phyloP scores from a whole-genome alignment of 2,113 vertebrate species.

The Pelmatolapia mariae region DNA sequence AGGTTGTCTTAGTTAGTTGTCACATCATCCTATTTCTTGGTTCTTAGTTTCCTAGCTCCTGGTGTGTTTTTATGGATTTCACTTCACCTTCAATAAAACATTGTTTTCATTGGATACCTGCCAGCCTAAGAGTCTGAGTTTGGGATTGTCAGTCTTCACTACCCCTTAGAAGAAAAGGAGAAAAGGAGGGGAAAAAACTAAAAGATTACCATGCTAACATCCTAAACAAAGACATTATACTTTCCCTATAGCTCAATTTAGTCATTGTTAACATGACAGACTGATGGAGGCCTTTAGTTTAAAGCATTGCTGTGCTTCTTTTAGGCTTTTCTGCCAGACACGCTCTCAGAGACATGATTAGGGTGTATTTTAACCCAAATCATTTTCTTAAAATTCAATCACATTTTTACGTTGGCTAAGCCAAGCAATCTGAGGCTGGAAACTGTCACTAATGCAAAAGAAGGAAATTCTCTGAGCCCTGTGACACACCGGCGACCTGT shows the following conservation, averaged over 20 bases:
- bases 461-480: not conserved
- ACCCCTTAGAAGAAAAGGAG: not conserved
- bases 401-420: not conserved
- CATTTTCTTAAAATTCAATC: not conserved
- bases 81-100: not conserved
- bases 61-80: not conserved
- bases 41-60: not conserved
- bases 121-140: not conserved
- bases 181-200: not conserved
- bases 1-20: not conserved
- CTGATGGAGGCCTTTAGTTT: not conserved
- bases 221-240: not conserved
- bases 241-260: not conserved
- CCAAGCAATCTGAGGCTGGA: not conserved
- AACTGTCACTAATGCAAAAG: not conserved
- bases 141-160: not conserved
- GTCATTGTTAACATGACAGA: not conserved
- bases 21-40: not conserved
- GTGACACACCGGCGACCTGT: not conserved
- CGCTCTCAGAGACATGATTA: not conserved
- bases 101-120: not conserved
- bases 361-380: not conserved
- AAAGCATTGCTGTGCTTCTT: not conserved
- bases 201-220: not conserved
- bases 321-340: not conserved